Base-by-base conservation (phyloP, 2,888 invertebrate genomes). In the Drosophila antonietae region DNA sequence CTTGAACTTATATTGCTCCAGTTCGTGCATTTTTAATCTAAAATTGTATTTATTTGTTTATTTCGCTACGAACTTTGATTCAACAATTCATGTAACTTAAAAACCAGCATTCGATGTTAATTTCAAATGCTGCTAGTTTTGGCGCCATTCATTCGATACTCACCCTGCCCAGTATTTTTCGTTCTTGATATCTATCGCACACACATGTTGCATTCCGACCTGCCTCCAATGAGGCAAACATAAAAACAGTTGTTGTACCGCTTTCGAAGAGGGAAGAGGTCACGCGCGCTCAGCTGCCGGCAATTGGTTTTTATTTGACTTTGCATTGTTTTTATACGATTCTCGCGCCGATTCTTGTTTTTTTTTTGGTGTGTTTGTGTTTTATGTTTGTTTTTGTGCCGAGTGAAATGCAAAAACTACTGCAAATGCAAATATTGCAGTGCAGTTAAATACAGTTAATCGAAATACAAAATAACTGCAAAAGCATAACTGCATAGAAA, bases 171-270 rank as follows among this genome's bases (percentile, higher is more conserved):
- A 14, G 35, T 28, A 56, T 23, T 35, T 44, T 37, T 53, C n/a
- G 28, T 15, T 9, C 2, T 4, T 10, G n/a, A n/a, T 49, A 15
- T 9, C 23, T 39, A 53, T 37, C 39, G 55, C 31, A 41, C 39
- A 28, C 39, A 55, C 41, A 55, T 41, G 41, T 41, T 31, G 41
- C 55, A 9, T 14, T 39, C 18, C 20, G 51, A 59, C 33, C 39
- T 60, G 49, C 35, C 61, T 55, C 18, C 58, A 46, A 58, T 55
- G 49, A 60, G 43, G 60, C 20, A 23, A 43, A 15, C 31, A n/a
- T 3, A 33, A 20, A 52, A 72, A 49, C 78, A 77, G 77, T 77
- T 75, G 61, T 65, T 75, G 52, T 65, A 33, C 56, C 62, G 75
- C 71, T 65, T 44, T 71, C 52, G 78, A 31, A 55, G 43, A 64